Conservation (phyloP, 2,888 invertebrate species). For the Eupithecia pulchellata region DNA sequence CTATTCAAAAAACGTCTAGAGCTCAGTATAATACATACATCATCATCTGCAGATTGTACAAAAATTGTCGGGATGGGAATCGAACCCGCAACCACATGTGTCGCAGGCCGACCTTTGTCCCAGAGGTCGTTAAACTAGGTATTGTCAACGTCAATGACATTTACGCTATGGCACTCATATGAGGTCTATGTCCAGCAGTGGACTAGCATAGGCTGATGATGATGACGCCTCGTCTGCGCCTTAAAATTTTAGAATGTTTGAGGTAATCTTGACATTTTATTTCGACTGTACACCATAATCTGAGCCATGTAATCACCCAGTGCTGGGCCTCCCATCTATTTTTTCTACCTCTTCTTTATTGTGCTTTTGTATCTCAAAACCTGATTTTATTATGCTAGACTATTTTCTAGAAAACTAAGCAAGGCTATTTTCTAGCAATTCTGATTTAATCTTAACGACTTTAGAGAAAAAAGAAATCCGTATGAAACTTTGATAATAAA, state of each 20-base stretch:
- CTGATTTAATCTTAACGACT: conserved; percentile 21
- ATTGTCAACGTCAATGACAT: not conserved
- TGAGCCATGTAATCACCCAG: not conserved
- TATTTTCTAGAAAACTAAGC: not conserved
- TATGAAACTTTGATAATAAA: conserved; percentile 35
- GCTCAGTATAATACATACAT: not conserved
- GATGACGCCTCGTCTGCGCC: no score
- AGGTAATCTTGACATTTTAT: no score
- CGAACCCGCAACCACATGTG: not conserved
- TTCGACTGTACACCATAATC: not conserved
- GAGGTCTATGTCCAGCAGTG: no score
- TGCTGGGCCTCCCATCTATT: not conserved
- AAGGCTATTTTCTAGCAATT: conserved; percentile 10
- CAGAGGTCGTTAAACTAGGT: not conserved
- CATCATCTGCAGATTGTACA: not conserved
- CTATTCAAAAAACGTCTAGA: conserved; percentile 20
- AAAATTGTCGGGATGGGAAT: not conserved
- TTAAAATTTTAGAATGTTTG: no score
- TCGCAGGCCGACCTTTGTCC: no score
- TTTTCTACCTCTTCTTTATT: not conserved
- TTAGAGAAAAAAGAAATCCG: conserved; percentile 29
- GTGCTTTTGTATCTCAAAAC: not conserved
- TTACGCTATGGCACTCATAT: no score
- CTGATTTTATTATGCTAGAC: not conserved
- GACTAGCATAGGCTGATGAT: no score